Evolutionary conservation across 1,140 invertebrate species (phyloP), one percentile per base, ranked within the genome.

Genomic region (Phymorhynchus buccinoides): DNA sequence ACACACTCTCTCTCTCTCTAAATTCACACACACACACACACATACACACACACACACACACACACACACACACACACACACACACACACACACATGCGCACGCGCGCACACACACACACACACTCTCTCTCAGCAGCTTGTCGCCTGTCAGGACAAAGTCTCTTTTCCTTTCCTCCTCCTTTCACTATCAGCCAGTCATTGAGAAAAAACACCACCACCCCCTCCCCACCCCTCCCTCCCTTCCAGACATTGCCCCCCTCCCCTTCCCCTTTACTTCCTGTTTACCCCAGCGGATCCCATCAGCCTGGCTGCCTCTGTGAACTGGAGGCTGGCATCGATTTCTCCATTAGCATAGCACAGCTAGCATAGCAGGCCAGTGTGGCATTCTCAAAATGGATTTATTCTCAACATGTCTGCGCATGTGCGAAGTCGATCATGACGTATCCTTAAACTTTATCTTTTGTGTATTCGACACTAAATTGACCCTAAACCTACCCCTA

Each of bases 11-110:
- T 52, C 30, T 22, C 30, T 48, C 14, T 22, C 77, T 1, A 27
- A 79, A 44, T 16, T 3, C 41, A 79, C n/a, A 52, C 22, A 79
- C 30, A 52, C 27, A 44, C 4, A 52, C n/a, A 42, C 22, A n/a
- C 18, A 27, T 79, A 79, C 39, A 79, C 77, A 79, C 77, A 79
- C 39, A 79, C 77, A n/a, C 77, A 79, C 77, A 52, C 77, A 79
- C 77, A 52, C 41, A 52, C 77, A 79, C 44, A 52, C 77, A 79
- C 41, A 52, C 41, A 16, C 41, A 52, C 41, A 35, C 75, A 77
- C 41, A 4, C 77, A 79, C 41, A 35, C 77, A 52, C 41, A 52
- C 41, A 79, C 12, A 52, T 18, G 39, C 41, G 48, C 41, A 73
- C 32, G 14, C 68, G 12, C 22, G 14, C 32, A 35, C 68, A 73